These are phyloP conservation scores for Allolobophora icterica DNA, from an alignment of 2,888 invertebrate species.

Conservation along the genomic window DNA sequence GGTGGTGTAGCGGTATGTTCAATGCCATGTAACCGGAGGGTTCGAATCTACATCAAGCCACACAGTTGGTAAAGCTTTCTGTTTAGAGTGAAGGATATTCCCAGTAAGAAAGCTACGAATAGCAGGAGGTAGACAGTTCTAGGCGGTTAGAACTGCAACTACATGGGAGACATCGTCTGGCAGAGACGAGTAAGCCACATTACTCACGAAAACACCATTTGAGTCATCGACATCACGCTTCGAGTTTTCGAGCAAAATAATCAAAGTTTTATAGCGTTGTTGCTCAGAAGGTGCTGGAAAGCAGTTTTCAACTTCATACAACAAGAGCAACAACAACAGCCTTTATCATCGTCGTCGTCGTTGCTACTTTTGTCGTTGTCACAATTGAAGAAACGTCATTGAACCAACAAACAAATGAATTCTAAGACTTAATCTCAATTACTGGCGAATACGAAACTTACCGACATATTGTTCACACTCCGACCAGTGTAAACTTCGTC, in stretches of 20 bases:
- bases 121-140: too few relatives aligned
- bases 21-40: too few relatives aligned
- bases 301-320: not conserved
- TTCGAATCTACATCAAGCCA: too few relatives aligned
- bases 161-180: too few relatives aligned
- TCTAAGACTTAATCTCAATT: not conserved
- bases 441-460: not conserved
- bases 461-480: not conserved
- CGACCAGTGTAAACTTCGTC: not conserved
- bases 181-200: too few relatives aligned
- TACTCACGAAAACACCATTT: too few relatives aligned
- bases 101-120: too few relatives aligned
- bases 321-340: not conserved
- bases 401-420: not conserved
- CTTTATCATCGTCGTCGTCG: too few relatives aligned
- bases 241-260: not conserved
- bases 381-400: not conserved
- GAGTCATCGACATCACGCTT: not conserved
- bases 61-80: too few relatives aligned
- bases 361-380: not conserved
- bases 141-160: too few relatives aligned
- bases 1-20: too few relatives aligned
- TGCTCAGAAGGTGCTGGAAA: not conserved
- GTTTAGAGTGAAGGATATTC: too few relatives aligned
- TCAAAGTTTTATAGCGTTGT: not conserved